These are phyloP conservation scores for Cataglyphis livida DNA, from an alignment of 2,888 invertebrate species.

Conservation along the genomic window DNA sequence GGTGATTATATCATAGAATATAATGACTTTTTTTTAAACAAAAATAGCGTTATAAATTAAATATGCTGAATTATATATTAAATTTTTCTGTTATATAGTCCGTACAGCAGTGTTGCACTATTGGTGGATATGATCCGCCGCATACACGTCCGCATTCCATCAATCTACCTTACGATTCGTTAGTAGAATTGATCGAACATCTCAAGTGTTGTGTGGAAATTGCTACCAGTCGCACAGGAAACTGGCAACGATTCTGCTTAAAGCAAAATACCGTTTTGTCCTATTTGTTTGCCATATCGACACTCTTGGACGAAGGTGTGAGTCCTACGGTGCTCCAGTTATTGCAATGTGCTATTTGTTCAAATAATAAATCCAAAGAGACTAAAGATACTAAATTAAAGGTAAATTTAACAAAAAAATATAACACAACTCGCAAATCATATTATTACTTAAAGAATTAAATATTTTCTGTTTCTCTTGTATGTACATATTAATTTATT, in stretches of 20 bases:
- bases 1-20: constrained; percentile 82
- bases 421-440: not conserved
- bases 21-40: not conserved
- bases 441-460: not conserved
- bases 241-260: constrained; percentile 97
- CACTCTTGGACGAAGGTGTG: constrained; percentile 94
- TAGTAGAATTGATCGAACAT: constrained; percentile 98
- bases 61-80: constrained; percentile 16
- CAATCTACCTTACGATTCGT: constrained; percentile 93
- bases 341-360: constrained; percentile 95
- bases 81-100: constrained; percentile 81
- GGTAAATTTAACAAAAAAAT: constrained; percentile 9
- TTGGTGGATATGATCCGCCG: constrained; percentile 86
- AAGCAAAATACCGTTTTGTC: constrained; percentile 92
- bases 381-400: constrained; percentile 61
- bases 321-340: constrained; percentile 96
- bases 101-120: constrained; percentile 87
- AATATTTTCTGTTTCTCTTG: not conserved
- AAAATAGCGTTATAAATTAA: constrained; percentile 40
- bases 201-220: constrained; percentile 97
- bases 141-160: constrained; percentile 86
- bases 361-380: constrained; percentile 82
- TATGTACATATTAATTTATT: not conserved
- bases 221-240: constrained; percentile 95
- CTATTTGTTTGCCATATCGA: constrained; percentile 93